Conservation (phyloP, 2,113 vertebrate genomes). For the Thinocorus orbignyianus region DNA sequence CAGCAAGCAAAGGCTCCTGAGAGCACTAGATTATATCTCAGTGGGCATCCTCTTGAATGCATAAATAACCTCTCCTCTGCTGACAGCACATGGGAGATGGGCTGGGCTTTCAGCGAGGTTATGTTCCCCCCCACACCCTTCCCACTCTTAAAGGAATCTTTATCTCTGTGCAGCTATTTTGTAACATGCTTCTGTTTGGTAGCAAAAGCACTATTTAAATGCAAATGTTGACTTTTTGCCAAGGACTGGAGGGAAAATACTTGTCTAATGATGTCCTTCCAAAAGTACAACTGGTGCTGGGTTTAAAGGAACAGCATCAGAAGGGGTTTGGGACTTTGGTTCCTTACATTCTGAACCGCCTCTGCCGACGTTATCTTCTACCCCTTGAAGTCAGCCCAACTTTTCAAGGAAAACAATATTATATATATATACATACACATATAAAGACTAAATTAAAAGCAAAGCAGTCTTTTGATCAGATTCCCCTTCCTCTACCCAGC, state of each 20-base stretch:
- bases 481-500: background rate
- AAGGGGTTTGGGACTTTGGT: background rate
- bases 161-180: conserved; percentile 11
- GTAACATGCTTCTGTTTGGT: background rate
- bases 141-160: conserved; percentile 44
- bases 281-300: conserved; percentile 13
- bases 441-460: background rate
- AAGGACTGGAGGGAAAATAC: conserved; percentile 2
- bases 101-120: background rate
- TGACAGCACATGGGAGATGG: background rate
- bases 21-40: conserved; percentile 47
- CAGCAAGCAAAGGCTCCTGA: background rate
- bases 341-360: background rate
- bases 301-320: background rate
- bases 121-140: background rate
- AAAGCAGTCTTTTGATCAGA: background rate
- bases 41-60: background rate
- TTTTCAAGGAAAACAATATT: background rate
- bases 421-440: background rate
- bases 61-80: conserved; percentile 34
- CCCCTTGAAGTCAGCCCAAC: background rate
- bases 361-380: background rate
- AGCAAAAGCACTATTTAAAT: conserved; percentile 67
- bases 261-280: conserved; percentile 43
- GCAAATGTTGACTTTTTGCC: conserved; percentile 66